These are phyloP conservation scores for Micrasema minimum DNA, from an alignment of 1,140 invertebrate species.

Conservation along the genomic window DNA sequence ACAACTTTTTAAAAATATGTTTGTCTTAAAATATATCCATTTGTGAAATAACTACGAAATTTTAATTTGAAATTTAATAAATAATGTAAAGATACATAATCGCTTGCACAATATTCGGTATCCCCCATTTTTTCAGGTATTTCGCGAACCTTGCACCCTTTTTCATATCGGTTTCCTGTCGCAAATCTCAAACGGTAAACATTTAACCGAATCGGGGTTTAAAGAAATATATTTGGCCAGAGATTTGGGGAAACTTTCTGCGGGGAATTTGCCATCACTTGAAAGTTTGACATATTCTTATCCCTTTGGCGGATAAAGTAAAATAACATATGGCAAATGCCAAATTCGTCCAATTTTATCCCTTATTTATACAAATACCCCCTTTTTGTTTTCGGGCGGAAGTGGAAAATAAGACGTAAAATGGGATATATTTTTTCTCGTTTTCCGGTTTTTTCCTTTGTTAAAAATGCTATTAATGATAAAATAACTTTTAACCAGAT, in stretches of 20 bases:
- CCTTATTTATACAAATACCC: neutral
- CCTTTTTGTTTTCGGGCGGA: neutral
- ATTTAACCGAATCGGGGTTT: constrained; percentile 4
- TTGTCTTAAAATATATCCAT: no score
- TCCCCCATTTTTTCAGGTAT: no score
- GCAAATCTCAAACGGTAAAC: constrained; percentile 18
- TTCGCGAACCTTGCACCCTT: neutral
- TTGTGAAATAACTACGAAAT: no score
- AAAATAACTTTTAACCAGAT: neutral
- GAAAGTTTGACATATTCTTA: constrained; percentile 41
- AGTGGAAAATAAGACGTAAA: no score
- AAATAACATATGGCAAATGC: constrained; percentile 40
- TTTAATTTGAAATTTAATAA: no score
- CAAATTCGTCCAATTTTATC: constrained; percentile 29
- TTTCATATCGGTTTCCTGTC: neutral
- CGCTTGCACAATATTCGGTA: no score
- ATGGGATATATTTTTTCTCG: no score
- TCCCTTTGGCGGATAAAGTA: constrained; percentile 40
- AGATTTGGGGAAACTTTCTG: constrained; percentile 25
- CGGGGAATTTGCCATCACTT: constrained; percentile 44
- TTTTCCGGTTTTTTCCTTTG: no score
- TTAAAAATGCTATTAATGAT: neutral
- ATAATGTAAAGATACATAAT: no score
- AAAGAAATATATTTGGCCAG: constrained; percentile 16
- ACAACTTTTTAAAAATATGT: no score